Base-by-base conservation (phyloP, 2,888 invertebrate genomes). In the Drosophila infuscata region DNA sequence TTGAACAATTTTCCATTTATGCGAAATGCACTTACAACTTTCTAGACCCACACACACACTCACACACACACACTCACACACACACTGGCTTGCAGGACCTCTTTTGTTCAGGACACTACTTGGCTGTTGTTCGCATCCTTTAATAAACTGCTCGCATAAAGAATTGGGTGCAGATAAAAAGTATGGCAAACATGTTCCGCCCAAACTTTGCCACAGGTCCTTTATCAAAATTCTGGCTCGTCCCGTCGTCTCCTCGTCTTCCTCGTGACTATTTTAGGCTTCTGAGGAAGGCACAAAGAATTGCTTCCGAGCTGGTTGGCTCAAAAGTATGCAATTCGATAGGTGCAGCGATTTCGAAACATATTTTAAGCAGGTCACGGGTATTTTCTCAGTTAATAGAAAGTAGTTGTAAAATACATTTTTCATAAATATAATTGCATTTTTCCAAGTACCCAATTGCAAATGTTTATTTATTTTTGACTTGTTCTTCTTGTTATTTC, bases 1-100 rank as follows among this genome's bases (percentile, higher is more conserved):
- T 84, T 88, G 81, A 81, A 84, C 79, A 79, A 74, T 84, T 84
- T 84, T 76, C 76, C 70, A 89, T 87, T 89, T 89, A 81, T 74
- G 82, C 64, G 73, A 83, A 86, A 79, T 88, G 84, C 81, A 79
- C 69, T 81, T 81, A 73, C 56, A 81, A 79, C 73, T 79, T 76
- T 79, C 9, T 74, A 32, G 43, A 11, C 60, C 20, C 43, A 30
- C 30, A 11, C 51, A 43, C 29, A 54, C 25, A 36, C 33, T 12
- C 48, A 33, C 53, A 32, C n/a, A 33, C 46, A 30, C 36, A 49
- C 30, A 62, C 11, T 53, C 48, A 20, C 49, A 61, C 46, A 30
- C 36, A 49, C 30, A 62, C 11, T 53, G 43, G 29, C 49, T 58
- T 33, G 62, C 72, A 57, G 12, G 59, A 52, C 29, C 63, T 68